phyloP scores from a whole-genome alignment of 53 echinoderm and acorn worm species.

The Hippasteria phrygiana region DNA sequence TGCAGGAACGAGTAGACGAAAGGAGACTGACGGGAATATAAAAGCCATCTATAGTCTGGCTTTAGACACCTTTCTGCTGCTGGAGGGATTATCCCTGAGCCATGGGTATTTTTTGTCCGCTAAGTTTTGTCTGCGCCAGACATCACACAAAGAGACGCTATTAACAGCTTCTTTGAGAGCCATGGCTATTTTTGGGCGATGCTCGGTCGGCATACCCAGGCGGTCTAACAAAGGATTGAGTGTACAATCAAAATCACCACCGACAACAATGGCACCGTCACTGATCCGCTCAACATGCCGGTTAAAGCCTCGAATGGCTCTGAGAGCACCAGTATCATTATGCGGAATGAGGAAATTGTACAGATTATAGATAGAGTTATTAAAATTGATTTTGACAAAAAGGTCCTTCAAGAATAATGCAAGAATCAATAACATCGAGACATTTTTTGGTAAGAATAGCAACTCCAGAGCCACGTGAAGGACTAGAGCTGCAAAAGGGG shows the following conservation, averaged over 20 bases:
- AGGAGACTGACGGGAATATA: not conserved
- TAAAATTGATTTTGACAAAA: not conserved
- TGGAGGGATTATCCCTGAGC: not conserved
- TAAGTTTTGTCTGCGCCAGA: slow-evolving; percentile 26
- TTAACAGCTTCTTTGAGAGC: not conserved
- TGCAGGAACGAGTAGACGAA: not conserved
- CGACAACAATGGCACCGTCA: slow-evolving; percentile 23
- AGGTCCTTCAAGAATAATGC: not conserved
- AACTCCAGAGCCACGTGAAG: not conserved
- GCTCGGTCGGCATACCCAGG: slow-evolving; percentile 45
- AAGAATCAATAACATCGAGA: not conserved
- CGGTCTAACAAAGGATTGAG: slow-evolving; percentile 21
- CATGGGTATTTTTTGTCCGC: slow-evolving; percentile 5
- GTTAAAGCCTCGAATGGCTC: not conserved
- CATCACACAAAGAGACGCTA: not conserved
- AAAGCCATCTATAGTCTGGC: slow-evolving; percentile 25
- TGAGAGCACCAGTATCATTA: not conserved
- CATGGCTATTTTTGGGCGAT: slow-evolving; percentile 30
- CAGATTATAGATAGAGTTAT: not conserved
- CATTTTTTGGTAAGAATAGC: not conserved
- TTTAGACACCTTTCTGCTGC: not conserved
- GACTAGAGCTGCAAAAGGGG: not conserved
- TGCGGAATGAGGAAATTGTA: slow-evolving; percentile 8
- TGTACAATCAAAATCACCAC: slow-evolving; percentile 19
- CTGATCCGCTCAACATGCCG: not conserved